Conservation (phyloP, 2,797 vertebrate species). For the Crenuchus spilurus region DNA sequence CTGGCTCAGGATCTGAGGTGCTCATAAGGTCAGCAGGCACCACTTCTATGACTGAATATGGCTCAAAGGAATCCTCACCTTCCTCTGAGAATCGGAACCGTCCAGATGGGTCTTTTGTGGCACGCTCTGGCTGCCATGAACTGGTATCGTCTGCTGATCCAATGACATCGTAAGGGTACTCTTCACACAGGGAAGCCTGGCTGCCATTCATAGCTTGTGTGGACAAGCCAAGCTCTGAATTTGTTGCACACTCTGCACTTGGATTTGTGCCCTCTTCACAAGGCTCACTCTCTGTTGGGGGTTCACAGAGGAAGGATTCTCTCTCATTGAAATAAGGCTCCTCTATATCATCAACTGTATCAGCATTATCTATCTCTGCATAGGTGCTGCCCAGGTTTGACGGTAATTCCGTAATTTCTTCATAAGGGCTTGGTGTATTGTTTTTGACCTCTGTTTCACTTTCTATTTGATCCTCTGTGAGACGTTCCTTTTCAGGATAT, state of each 20-base stretch:
- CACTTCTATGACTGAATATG: slow-evolving; percentile 78
- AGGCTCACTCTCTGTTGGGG: slow-evolving; percentile 40
- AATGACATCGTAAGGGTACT: slow-evolving; percentile 78
- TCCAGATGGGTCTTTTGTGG: slow-evolving; percentile 77
- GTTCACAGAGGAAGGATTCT: slow-evolving; percentile 42
- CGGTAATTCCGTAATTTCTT: slow-evolving; percentile 55
- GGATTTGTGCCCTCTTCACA: slow-evolving; percentile 51
- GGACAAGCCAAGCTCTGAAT: slow-evolving; percentile 57
- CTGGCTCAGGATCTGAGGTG: slow-evolving; percentile 75
- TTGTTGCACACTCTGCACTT: slow-evolving; percentile 51
- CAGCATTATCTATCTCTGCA: slow-evolving; percentile 47
- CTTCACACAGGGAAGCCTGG: slow-evolving; percentile 72
- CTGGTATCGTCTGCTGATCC: slow-evolving; percentile 74
- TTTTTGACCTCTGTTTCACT: slow-evolving; percentile 52
- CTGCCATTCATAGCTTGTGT: slow-evolving; percentile 66
- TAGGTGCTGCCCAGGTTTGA: slow-evolving; percentile 47
- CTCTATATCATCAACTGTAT: slow-evolving; percentile 44
- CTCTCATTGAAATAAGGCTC: slow-evolving; percentile 53
- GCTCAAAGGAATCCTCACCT: slow-evolving; percentile 77
- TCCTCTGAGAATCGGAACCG: slow-evolving; percentile 78
- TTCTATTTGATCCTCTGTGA: slow-evolving; percentile 50
- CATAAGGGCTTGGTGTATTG: slow-evolving; percentile 22
- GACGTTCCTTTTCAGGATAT: slow-evolving; percentile 56
- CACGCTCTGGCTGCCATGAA: slow-evolving; percentile 80
- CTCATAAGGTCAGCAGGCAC: slow-evolving; percentile 62